Percentiles rank a stretch among this genome's conserved stretches.
phyloP scores from a whole-genome alignment of 2,797 vertebrate species.

The Odontamblyopus lacepedii region DNA sequence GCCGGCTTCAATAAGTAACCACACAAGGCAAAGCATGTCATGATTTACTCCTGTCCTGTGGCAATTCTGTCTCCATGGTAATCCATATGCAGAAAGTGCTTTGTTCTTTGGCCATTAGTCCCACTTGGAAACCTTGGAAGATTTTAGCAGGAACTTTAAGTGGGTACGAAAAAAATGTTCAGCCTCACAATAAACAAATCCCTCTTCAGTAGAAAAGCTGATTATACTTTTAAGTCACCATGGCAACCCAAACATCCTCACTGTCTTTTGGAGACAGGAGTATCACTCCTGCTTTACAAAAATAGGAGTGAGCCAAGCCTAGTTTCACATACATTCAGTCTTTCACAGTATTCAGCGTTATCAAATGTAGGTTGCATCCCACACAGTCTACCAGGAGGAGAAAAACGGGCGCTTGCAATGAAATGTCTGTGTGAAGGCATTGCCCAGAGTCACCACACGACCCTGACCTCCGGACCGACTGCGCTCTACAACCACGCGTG shows the following conservation, averaged over 20 bases:
- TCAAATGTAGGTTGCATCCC: neutral
- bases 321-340: slow-evolving; percentile 16
- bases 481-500: slow-evolving; percentile 91
- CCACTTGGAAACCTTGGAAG: slow-evolving; percentile 30
- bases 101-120: slow-evolving; percentile 55
- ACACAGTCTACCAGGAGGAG: slow-evolving; percentile 87
- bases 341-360: slow-evolving; percentile 14
- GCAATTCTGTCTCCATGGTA: slow-evolving; percentile 7
- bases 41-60: slow-evolving; percentile 20
- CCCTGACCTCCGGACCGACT: slow-evolving; percentile 87
- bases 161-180: slow-evolving; percentile 17
- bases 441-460: slow-evolving; percentile 87
- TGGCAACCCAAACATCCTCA: slow-evolving; percentile 48
- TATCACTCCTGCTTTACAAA: slow-evolving; percentile 28
- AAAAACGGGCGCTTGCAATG: slow-evolving; percentile 97
- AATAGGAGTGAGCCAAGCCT: slow-evolving; percentile 9
- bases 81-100: slow-evolving; percentile 29
- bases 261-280: slow-evolving; percentile 39
- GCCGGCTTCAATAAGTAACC: slow-evolving; percentile 32
- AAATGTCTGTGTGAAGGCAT: slow-evolving; percentile 93
- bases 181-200: slow-evolving; percentile 48
- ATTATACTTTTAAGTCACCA: slow-evolving; percentile 55
- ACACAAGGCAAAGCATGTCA: slow-evolving; percentile 49
- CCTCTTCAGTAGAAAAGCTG: slow-evolving; percentile 44
- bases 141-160: slow-evolving; percentile 34